Conservation (phyloP, 2,797 vertebrate genomes). For the Dendrocincla tyrannina region DNA sequence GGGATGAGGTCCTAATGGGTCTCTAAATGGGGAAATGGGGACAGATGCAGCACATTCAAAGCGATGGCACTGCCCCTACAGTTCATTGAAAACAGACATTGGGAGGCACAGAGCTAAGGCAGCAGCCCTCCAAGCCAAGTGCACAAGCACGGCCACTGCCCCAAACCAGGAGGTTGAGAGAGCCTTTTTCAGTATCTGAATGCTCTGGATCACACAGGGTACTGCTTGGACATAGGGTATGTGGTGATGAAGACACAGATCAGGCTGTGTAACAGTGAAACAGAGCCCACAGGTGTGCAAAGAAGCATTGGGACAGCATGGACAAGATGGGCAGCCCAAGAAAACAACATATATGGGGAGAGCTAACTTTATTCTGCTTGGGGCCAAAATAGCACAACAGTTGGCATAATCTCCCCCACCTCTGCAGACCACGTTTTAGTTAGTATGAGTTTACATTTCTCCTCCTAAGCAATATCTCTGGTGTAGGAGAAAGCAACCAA, state of each 20-base stretch:
- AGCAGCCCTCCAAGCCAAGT: background rate
- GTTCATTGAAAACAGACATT: background rate
- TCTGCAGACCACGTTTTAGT: background rate
- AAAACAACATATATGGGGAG: accelerated
- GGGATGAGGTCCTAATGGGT: background rate
- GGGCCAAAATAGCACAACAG: background rate
- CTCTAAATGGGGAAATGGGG: background rate
- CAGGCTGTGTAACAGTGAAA: background rate
- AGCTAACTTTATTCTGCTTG: background rate
- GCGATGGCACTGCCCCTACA: background rate
- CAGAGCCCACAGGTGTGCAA: background rate
- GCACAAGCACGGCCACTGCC: background rate
- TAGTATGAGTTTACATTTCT: background rate
- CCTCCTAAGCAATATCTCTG: background rate
- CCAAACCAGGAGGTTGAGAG: background rate
- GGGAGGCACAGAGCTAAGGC: background rate
- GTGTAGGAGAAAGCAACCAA: background rate
- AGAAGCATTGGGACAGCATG: background rate
- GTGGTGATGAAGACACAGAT: background rate
- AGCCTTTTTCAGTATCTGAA: background rate
- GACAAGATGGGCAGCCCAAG: background rate
- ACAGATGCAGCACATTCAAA: background rate
- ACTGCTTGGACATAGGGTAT: background rate
- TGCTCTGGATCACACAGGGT: background rate
- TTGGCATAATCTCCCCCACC: background rate